These are phyloP conservation scores for Coelinius sp. DNA, from an alignment of 2,888 invertebrate genomes.

Conservation along the genomic window DNA sequence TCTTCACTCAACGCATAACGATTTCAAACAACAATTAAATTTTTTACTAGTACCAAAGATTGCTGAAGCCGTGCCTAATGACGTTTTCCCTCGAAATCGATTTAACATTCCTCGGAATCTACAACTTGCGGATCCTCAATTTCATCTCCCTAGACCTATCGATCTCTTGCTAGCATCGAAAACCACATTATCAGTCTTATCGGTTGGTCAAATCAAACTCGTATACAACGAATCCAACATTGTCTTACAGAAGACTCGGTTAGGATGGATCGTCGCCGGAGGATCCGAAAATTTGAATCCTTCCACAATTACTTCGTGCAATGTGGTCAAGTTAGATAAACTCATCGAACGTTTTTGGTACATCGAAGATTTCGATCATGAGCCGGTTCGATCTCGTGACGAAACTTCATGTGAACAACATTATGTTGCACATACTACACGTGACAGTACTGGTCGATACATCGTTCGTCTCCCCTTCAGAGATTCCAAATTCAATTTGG, in stretches of 20 bases:
- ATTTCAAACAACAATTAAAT: slow-evolving; percentile 20
- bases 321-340: background rate
- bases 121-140: slow-evolving; percentile 30
- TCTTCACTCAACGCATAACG: background rate
- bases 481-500: slow-evolving; percentile 16
- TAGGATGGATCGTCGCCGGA: slow-evolving; percentile 46
- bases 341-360: too few species aligned
- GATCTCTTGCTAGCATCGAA: slow-evolving; percentile 31
- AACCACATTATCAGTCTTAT: slow-evolving; percentile 28
- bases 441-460: slow-evolving; percentile 31
- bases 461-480: slow-evolving; percentile 37
- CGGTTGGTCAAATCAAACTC: slow-evolving; percentile 31
- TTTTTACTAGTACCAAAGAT: slow-evolving; percentile 16
- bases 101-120: slow-evolving; percentile 8
- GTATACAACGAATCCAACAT: slow-evolving; percentile 18
- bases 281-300: slow-evolving; percentile 17
- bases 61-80: slow-evolving; percentile 37
- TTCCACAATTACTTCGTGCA: background rate
- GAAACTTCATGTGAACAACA: background rate
- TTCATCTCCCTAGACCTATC: slow-evolving; percentile 23
- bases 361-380: background rate
- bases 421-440: slow-evolving; percentile 23
- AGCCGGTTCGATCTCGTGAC: background rate
- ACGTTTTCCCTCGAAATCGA: slow-evolving; percentile 37
- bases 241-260: slow-evolving; percentile 40